A percentile compares a stretch with the other conserved stretches of the same genome.
Conservation (phyloP, 92 coral and sea anemone species). For the Chrysogorgia sp. region DNA sequence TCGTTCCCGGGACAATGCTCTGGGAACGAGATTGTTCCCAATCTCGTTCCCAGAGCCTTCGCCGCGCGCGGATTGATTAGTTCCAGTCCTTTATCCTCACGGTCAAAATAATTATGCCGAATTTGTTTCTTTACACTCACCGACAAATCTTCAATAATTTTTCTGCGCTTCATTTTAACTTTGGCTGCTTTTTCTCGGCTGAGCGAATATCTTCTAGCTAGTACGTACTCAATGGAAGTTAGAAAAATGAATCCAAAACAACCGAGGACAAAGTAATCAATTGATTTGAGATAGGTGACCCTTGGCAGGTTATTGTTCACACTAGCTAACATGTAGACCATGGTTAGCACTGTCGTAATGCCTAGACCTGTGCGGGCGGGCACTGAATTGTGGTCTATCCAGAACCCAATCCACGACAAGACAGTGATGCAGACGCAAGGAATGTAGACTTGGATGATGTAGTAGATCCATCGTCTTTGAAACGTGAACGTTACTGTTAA, state of each 20-base stretch:
- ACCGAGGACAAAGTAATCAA: slow-evolving; percentile 84
- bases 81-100: slow-evolving; percentile 57
- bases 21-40: no score
- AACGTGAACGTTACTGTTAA: slow-evolving; percentile 76
- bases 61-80: no score
- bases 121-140: slow-evolving; percentile 8
- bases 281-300: slow-evolving; percentile 92
- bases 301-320: slow-evolving; percentile 90
- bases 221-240: slow-evolving; percentile 87
- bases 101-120: neutral
- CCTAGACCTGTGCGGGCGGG: slow-evolving; percentile 92
- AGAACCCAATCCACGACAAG: slow-evolving; percentile 85
- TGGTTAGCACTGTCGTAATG: slow-evolving; percentile 84
- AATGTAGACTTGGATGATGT: slow-evolving; percentile 82
- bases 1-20: no score
- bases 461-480: slow-evolving; percentile 82
- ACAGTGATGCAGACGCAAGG: slow-evolving; percentile 85
- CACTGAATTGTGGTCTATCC: slow-evolving; percentile 85
- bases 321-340: slow-evolving; percentile 92
- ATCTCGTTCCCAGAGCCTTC: no score
- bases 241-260: slow-evolving; percentile 92
- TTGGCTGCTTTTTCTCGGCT: slow-evolving; percentile 58
- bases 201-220: slow-evolving; percentile 75
- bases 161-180: neutral
- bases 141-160: slow-evolving; percentile 41